Percentiles rank a stretch among this genome's conserved stretches.
phyloP scores from a whole-genome alignment of 1,140 invertebrate genomes.

The Danaus melanippus region DNA sequence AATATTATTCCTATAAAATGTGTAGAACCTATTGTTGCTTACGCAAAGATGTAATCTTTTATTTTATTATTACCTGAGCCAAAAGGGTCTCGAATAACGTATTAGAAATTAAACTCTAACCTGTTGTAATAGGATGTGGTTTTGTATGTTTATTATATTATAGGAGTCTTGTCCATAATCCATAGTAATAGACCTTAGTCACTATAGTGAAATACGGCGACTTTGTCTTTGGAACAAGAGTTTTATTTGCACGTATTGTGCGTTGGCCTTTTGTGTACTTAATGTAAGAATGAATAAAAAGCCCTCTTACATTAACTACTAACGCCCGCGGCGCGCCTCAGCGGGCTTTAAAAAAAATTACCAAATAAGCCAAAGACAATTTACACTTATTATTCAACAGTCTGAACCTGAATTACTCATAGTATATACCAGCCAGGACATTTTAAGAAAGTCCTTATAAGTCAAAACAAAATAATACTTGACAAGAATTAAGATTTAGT shows the following conservation, averaged over 20 bases:
- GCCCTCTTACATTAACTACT: background rate
- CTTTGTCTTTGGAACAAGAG: conserved; percentile 17
- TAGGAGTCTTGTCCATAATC: conserved; percentile 18
- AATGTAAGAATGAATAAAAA: conserved; percentile 8
- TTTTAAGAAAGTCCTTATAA: no score
- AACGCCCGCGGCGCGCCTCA: conserved; percentile 1
- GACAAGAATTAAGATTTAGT: no score
- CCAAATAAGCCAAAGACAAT: no score
- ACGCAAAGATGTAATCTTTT: conserved; percentile 66
- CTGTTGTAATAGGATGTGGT: conserved; percentile 6
- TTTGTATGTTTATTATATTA: conserved; percentile 10
- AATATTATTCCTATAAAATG: conserved; percentile 49
- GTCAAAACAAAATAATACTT: no score
- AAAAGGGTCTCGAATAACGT: conserved; percentile 31
- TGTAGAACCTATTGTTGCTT: conserved; percentile 61
- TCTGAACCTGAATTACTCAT: no score
- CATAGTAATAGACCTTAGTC: conserved; percentile 24
- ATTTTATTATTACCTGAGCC: conserved; percentile 64
- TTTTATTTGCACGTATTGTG: conserved; percentile 18
- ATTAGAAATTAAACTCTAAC: conserved; percentile 27
- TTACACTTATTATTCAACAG: no score
- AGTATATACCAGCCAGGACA: no score
- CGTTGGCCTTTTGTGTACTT: conserved; percentile 12
- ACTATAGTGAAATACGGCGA: conserved; percentile 21
- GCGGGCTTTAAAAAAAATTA: background rate